phyloP scores from a whole-genome alignment of 1,140 invertebrate species.

The Episyrphus balteatus region DNA sequence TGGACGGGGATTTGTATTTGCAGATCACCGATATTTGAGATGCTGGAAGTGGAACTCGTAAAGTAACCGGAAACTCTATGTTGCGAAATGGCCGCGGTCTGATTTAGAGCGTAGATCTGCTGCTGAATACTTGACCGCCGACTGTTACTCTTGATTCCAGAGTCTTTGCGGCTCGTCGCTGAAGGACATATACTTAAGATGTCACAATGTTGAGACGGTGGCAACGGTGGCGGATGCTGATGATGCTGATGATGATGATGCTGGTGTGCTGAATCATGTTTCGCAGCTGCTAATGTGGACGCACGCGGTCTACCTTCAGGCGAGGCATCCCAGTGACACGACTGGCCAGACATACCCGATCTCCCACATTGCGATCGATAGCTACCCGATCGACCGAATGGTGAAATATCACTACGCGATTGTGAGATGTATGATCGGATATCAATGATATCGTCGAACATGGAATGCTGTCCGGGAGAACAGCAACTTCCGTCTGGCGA shows the following conservation, averaged over 20 bases:
- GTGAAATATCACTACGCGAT: slow-evolving; percentile 53
- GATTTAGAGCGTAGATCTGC: slow-evolving; percentile 49
- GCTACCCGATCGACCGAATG: slow-evolving; percentile 47
- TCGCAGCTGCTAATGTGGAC: slow-evolving; percentile 36
- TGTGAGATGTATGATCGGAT: slow-evolving; percentile 56
- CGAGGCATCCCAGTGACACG: slow-evolving; percentile 23
- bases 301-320: slow-evolving; percentile 46
- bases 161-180: slow-evolving; percentile 74
- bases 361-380: slow-evolving; percentile 52
- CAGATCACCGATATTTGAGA: slow-evolving; percentile 35
- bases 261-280: background rate
- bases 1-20: slow-evolving; percentile 9
- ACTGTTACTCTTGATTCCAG: slow-evolving; percentile 73
- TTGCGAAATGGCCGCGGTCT: slow-evolving; percentile 55
- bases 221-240: background rate
- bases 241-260: slow-evolving; percentile 2
- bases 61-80: slow-evolving; percentile 79
- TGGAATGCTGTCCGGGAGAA: slow-evolving; percentile 30
- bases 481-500: slow-evolving; percentile 18
- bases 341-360: slow-evolving; percentile 15
- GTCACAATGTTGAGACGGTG: slow-evolving; percentile 40
- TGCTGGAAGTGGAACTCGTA: slow-evolving; percentile 62
- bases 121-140: slow-evolving; percentile 72
- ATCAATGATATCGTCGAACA: slow-evolving; percentile 47
- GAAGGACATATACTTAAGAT: slow-evolving; percentile 58